A percentile compares a stretch with the other conserved stretches of the same genome.
These are phyloP conservation scores for Camponotus fellah DNA, from an alignment of 2,888 invertebrate species.

Conservation along the genomic window DNA sequence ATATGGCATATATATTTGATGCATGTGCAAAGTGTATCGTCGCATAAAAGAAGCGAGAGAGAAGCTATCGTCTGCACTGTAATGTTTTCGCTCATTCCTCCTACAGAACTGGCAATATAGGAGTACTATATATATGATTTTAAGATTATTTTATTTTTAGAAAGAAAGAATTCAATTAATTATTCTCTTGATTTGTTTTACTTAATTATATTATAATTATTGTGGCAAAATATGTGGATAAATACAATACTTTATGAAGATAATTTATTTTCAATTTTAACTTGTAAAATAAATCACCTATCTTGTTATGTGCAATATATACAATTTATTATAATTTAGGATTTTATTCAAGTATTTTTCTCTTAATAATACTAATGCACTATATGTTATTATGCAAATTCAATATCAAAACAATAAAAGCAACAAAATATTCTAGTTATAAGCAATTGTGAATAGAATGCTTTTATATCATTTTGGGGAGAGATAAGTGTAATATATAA, in stretches of 20 bases:
- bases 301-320: slow-evolving; percentile 58
- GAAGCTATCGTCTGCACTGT: too few relatives aligned
- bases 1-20: too few relatives aligned
- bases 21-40: too few relatives aligned
- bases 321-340: slow-evolving; percentile 45
- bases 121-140: too few relatives aligned
- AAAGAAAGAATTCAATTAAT: neutral
- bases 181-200: neutral
- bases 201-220: slow-evolving; percentile 9
- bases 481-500: slow-evolving; percentile 3
- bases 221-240: slow-evolving; percentile 3
- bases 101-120: too few relatives aligned
- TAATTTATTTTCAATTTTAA: slow-evolving; percentile 7
- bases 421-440: neutral
- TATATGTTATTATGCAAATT: slow-evolving; percentile 19
- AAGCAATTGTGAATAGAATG: neutral
- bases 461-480: slow-evolving; percentile 14
- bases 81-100: too few relatives aligned
- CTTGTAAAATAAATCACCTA: neutral
- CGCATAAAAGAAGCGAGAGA: too few relatives aligned
- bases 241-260: neutral
- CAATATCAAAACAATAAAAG: neutral
- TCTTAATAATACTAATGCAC: slow-evolving; percentile 21
- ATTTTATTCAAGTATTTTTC: slow-evolving; percentile 32
- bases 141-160: slow-evolving; percentile 28